Evolutionary conservation across 2,113 vertebrate genomes (phyloP).

Genomic region (Psettodes erumei): DNA sequence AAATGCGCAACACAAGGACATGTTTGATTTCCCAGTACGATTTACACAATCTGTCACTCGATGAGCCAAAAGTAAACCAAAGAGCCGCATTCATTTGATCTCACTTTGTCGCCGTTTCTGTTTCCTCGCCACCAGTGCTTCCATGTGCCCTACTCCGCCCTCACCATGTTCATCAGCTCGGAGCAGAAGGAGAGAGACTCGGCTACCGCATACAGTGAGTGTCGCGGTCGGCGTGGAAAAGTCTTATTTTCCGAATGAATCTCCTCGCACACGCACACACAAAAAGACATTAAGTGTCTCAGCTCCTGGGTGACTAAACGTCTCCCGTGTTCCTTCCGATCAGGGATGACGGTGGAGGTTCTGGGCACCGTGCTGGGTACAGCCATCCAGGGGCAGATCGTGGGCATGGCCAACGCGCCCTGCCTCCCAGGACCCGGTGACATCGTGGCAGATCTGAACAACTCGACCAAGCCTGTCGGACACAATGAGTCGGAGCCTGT

Average conservation of each 20-base stretch:
- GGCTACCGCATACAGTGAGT: slow-evolving; percentile 95
- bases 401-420: slow-evolving; percentile 87
- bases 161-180: slow-evolving; percentile 99
- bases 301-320: neutral
- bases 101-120: too few species aligned
- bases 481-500: slow-evolving; percentile 76
- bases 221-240: neutral
- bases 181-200: slow-evolving; percentile 97
- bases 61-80: neutral
- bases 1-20: neutral
- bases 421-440: slow-evolving; percentile 79
- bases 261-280: too few species aligned
- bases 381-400: slow-evolving; percentile 96
- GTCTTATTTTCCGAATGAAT: neutral
- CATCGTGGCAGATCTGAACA: slow-evolving; percentile 26
- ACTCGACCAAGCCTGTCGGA: neutral
- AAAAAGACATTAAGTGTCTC: neutral
- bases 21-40: neutral
- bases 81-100: neutral
- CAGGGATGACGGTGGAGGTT: slow-evolving; percentile 98
- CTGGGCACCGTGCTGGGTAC: slow-evolving; percentile 93
- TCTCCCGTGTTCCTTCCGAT: neutral
- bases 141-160: slow-evolving; percentile 96
- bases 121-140: slow-evolving; percentile 87
- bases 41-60: too few species aligned